These are phyloP conservation scores for Drosophila incognita DNA, from an alignment of 2,888 invertebrate genomes.

Conservation along the genomic window DNA sequence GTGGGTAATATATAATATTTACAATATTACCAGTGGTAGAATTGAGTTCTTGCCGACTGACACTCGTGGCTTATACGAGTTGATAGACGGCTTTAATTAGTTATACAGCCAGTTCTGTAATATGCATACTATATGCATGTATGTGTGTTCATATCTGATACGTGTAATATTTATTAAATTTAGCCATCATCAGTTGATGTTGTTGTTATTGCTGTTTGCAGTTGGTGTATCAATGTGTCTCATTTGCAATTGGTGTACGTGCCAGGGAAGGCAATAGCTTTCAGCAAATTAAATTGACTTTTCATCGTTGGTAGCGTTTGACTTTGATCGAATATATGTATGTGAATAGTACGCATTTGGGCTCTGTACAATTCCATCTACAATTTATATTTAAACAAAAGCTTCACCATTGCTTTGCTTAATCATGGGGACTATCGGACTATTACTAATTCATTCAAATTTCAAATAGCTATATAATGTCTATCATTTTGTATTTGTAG, in stretches of 20 bases:
- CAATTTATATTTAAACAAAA: constrained; percentile 35
- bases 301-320: constrained; percentile 31
- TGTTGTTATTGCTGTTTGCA: constrained; percentile 27
- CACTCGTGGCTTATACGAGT: constrained; percentile 44
- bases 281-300: constrained; percentile 75
- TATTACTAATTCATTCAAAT: constrained; percentile 2
- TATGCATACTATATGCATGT: constrained; percentile 1
- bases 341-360: background rate
- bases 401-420: background rate
- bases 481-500: constrained; percentile 21
- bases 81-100: constrained; percentile 52
- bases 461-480: background rate
- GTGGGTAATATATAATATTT: constrained; percentile 13
- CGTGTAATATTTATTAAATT: constrained; percentile 68
- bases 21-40: constrained; percentile 21
- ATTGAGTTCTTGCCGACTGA: constrained; percentile 20
- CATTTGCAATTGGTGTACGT: constrained; percentile 72
- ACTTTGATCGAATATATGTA: background rate
- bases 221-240: constrained; percentile 55
- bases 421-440: background rate
- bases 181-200: constrained; percentile 56
- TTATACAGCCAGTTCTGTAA: constrained; percentile 10
- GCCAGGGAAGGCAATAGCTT: constrained; percentile 63
- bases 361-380: constrained; percentile 11
- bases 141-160: constrained; percentile 24